Percentiles rank a stretch among this genome's conserved stretches.
Conservation (phyloP, 2,888 invertebrate genomes). For the Trypoxylon attenuatum region DNA sequence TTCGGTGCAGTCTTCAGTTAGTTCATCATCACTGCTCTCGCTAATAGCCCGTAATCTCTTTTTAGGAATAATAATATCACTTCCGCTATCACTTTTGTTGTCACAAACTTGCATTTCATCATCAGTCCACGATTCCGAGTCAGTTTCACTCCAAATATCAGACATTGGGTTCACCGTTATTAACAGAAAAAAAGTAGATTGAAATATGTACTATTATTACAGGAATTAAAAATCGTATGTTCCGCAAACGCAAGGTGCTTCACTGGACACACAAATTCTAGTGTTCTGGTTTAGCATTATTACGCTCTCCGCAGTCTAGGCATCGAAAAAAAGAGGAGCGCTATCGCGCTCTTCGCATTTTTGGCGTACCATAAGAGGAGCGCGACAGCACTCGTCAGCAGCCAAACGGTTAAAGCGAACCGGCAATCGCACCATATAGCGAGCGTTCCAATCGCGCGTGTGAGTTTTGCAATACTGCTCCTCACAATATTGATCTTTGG, state of each 20-base stretch:
- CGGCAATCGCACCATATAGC: too few species aligned
- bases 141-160: conserved; percentile 3
- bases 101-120: conserved; percentile 2
- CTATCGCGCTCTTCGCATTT: conserved; percentile 7
- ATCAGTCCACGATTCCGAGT: conserved; percentile 4
- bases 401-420: too few species aligned
- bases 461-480: too few species aligned
- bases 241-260: conserved; percentile 9
- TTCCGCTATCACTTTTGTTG: neutral
- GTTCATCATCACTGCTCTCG: conserved; percentile 13
- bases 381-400: conserved; percentile 4
- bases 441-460: too few species aligned
- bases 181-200: neutral
- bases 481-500: too few species aligned
- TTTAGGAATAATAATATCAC: conserved; percentile 8
- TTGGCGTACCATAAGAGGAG: conserved; percentile 9
- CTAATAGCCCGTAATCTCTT: conserved; percentile 7
- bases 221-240: conserved; percentile 5
- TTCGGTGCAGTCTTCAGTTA: conserved; percentile 15
- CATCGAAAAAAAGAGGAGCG: conserved; percentile 11
- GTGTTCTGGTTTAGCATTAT: neutral
- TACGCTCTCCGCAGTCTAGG: conserved; percentile 10
- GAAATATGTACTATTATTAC: neutral
- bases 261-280: conserved; percentile 7
- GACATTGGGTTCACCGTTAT: neutral